Evolutionary conservation across 2,113 vertebrate genomes (phyloP), one percentile per base, ranked within the genome.

Genomic region (Mungos mungo): DNA sequence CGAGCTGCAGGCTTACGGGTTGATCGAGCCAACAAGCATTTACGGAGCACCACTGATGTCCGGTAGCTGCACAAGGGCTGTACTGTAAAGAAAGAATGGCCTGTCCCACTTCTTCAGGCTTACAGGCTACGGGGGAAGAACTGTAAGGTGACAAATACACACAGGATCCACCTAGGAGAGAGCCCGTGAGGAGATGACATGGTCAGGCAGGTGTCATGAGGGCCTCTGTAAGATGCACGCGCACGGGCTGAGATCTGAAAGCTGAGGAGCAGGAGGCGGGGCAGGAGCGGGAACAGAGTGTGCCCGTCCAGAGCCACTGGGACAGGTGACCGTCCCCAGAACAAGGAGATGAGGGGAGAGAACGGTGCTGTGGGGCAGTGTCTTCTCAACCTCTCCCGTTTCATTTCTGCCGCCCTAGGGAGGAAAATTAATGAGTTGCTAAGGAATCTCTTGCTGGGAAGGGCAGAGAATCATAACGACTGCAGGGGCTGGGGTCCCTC

Each of bases 281-380:
- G 10, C 57, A 27, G n/a, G 47, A 38, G 19, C 12, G 8, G 80
- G 45, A 47, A 5, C 7, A 0, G 0, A 3, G 8, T n/a, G 50
- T 23, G 23, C 57, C 45, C 15, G 19, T 41, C 7, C 3, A n/a
- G 5, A 18, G 41, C n/a, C 3, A 16, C 38, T 3, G 13, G 25
- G 9, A 7, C 13, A n/a, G 31, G 4, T 1, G 23, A 2, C 11
- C 1, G 0, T 47, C 12, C 15, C 0, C 1, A 11, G 29, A 5
- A 21, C 7, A 0, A 2, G 47, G 7, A 12, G 5, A n/a, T 3
- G 18, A 7, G 0, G 27, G 12, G 18, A 50, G 35, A 15, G 1
- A 6, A 4, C 0, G 0, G 0, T 3, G 18, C 45, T 1, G 0
- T 0, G 0, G 4, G 18, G 12, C 19, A 19, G 25, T 4, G 23